A percentile compares a stretch with the other conserved stretches of the same genome.
Conservation (phyloP, 2,113 vertebrate species). For the Phycodurus eques region DNA sequence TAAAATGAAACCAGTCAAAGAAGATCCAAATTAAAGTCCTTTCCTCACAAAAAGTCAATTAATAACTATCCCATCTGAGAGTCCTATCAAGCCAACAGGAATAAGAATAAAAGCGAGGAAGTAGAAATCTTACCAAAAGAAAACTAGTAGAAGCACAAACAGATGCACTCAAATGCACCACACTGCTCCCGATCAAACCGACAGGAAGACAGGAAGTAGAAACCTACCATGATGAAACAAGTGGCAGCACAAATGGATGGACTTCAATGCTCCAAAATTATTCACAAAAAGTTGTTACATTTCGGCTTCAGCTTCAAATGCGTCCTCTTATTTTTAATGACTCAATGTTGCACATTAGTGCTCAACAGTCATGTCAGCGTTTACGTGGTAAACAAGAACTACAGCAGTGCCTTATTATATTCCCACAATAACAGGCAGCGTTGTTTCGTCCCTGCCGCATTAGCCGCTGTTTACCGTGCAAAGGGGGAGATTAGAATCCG, state of each 20-base stretch:
- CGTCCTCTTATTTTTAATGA: neutral
- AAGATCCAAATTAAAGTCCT: no score
- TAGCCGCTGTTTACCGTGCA: conserved; percentile 50
- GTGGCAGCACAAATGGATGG: neutral
- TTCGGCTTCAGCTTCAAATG: neutral
- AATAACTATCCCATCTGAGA: no score
- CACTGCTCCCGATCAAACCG: no score
- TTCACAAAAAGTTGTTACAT: neutral
- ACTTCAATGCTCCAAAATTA: neutral
- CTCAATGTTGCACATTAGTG: neutral
- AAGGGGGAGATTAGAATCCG: conserved; percentile 55
- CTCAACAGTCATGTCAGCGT: neutral
- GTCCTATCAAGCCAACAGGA: no score
- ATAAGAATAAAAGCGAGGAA: no score
- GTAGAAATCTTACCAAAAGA: neutral
- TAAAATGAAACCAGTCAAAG: no score
- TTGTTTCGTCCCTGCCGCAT: conserved; percentile 27
- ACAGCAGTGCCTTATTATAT: conserved; percentile 23
- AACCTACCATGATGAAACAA: neutral
- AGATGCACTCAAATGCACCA: no score
- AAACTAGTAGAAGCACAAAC: neutral
- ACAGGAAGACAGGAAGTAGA: neutral
- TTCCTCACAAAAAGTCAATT: no score
- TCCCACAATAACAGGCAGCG: conserved; percentile 24
- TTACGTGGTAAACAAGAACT: neutral